Conservation (phyloP, 2,888 invertebrate genomes). For the Aproaerema taeniolella region DNA sequence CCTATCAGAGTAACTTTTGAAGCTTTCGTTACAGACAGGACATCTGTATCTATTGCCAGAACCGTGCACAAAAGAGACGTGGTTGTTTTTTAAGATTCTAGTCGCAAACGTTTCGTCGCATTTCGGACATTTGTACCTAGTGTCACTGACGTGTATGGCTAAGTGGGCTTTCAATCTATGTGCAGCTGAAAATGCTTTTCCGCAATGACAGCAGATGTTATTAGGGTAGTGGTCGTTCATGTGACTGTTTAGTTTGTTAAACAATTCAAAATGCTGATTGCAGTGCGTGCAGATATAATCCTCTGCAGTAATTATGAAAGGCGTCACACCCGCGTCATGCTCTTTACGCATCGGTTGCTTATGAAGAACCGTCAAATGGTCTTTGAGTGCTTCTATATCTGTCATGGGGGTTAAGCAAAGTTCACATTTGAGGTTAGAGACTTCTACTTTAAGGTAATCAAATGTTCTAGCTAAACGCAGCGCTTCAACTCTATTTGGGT, state of each 20-base stretch:
- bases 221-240: slow-evolving; percentile 60
- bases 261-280: slow-evolving; percentile 43
- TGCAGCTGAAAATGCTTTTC: slow-evolving; percentile 41
- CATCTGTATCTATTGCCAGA: slow-evolving; percentile 39
- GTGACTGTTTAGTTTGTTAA: slow-evolving; percentile 55
- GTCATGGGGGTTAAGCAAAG: slow-evolving; percentile 37
- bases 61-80: slow-evolving; percentile 40
- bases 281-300: slow-evolving; percentile 48
- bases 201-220: slow-evolving; percentile 57
- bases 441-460: slow-evolving; percentile 52
- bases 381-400: slow-evolving; percentile 39
- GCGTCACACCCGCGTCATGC: slow-evolving; percentile 47
- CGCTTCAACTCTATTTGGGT: slow-evolving; percentile 44
- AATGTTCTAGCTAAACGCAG: slow-evolving; percentile 35
- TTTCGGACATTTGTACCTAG: slow-evolving; percentile 41
- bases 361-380: slow-evolving; percentile 47
- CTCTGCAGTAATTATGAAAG: slow-evolving; percentile 37
- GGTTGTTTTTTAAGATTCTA: slow-evolving; percentile 38
- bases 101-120: slow-evolving; percentile 46
- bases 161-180: slow-evolving; percentile 52
- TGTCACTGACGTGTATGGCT: slow-evolving; percentile 35
- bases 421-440: slow-evolving; percentile 48
- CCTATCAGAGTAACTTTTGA: slow-evolving; percentile 49
- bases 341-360: slow-evolving; percentile 41
- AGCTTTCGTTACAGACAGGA: slow-evolving; percentile 50